Percentiles rank a stretch among this genome's conserved stretches.
Evolutionary conservation across 2,888 invertebrate species (phyloP).

Genomic region (Pomacea canaliculata): DNA sequence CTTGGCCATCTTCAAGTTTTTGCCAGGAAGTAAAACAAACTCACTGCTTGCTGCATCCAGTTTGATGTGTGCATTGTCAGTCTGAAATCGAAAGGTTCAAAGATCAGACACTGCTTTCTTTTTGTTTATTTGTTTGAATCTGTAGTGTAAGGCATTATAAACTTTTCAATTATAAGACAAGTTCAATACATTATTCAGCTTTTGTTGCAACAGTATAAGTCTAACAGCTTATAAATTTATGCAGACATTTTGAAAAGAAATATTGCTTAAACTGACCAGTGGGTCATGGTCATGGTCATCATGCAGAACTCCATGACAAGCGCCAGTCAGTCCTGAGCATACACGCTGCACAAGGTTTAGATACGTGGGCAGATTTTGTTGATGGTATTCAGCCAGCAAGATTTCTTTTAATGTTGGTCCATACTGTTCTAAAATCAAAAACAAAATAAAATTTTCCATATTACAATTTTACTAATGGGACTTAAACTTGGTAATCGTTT

Average conservation of each 20-base stretch:
- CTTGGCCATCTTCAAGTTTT: slow-evolving; percentile 28
- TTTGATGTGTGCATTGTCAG: slow-evolving; percentile 14
- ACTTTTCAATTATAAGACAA: too few relatives aligned
- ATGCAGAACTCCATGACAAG: slow-evolving; percentile 30
- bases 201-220: too few relatives aligned
- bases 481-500: background rate
- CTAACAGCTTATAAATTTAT: background rate
- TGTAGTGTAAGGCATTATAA: background rate
- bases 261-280: slow-evolving; percentile 11
- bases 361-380: slow-evolving; percentile 18
- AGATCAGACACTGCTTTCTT: too few relatives aligned
- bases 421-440: slow-evolving; percentile 18
- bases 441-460: background rate
- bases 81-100: background rate
- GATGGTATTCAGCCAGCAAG: slow-evolving; percentile 24
- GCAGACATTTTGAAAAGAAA: background rate
- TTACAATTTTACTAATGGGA: background rate
- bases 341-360: slow-evolving; percentile 33
- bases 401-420: slow-evolving; percentile 12
- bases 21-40: slow-evolving; percentile 26
- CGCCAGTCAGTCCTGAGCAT: slow-evolving; percentile 26
- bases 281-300: slow-evolving; percentile 13
- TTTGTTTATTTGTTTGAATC: background rate
- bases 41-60: slow-evolving; percentile 23
- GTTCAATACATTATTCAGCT: too few relatives aligned